These are phyloP conservation scores for Metallyticus violacea DNA, from an alignment of 2,888 invertebrate species.

Conservation along the genomic window DNA sequence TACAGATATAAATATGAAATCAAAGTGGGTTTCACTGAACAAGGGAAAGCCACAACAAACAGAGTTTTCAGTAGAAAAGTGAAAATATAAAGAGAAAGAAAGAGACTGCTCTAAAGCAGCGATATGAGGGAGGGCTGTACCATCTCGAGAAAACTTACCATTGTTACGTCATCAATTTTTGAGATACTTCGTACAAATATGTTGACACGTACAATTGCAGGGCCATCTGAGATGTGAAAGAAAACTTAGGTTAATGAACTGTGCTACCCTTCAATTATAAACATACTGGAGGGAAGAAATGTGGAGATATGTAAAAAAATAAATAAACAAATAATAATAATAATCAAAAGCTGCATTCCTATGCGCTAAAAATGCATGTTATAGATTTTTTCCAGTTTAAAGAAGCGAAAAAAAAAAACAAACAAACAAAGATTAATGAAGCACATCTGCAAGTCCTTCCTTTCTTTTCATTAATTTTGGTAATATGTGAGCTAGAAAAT, in stretches of 20 bases:
- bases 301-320: not conserved
- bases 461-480: too few relatives aligned
- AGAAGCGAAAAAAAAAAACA: not conserved
- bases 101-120: not conserved
- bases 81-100: not conserved
- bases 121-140: not conserved
- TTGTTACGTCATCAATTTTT: slow-evolving; percentile 98
- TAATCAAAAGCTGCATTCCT: too few relatives aligned
- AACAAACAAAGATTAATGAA: not conserved
- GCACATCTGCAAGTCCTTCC: too few relatives aligned
- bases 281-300: not conserved
- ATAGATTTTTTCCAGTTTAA: not conserved
- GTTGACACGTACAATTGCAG: slow-evolving; percentile 95
- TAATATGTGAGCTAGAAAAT: too few relatives aligned
- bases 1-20: not conserved
- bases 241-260: slow-evolving; percentile 29
- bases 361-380: not conserved
- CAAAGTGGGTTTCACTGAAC: not conserved
- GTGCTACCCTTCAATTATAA: not conserved
- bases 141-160: slow-evolving; percentile 73
- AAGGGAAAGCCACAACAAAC: not conserved
- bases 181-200: slow-evolving; percentile 98
- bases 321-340: too few relatives aligned
- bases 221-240: slow-evolving; percentile 66
- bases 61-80: not conserved